A percentile compares a stretch with the other conserved stretches of the same genome.
Conservation (phyloP, 1,140 invertebrate species). For the Hestina assimilis region DNA sequence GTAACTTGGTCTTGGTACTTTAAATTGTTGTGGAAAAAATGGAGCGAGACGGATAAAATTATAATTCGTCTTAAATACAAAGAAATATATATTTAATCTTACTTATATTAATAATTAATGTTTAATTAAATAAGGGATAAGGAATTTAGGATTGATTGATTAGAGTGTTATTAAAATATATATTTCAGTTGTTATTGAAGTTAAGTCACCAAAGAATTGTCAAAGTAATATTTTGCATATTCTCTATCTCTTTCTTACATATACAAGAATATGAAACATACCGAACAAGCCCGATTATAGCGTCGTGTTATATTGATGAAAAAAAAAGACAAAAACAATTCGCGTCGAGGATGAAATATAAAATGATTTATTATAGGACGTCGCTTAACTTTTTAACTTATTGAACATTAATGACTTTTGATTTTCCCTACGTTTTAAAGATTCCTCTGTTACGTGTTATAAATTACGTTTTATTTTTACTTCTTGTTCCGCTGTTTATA, state of each 20-base stretch:
- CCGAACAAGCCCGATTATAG: not conserved
- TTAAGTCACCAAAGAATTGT: no score
- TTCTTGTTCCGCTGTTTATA: not conserved
- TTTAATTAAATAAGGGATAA: no score
- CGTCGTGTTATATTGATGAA: constrained; percentile 71
- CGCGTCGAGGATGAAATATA: constrained; percentile 68
- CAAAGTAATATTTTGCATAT: no score
- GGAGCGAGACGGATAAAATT: not conserved
- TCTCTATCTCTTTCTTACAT: not conserved
- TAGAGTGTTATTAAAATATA: no score
- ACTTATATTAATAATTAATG: no score
- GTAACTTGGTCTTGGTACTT: not conserved
- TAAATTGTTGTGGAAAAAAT: not conserved
- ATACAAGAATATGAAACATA: not conserved
- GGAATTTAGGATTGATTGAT: no score
- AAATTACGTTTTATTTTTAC: not conserved
- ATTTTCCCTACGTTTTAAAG: constrained; percentile 54
- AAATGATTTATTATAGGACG: constrained; percentile 73
- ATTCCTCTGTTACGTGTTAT: not conserved
- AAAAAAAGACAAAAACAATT: constrained; percentile 73
- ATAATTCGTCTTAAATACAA: no score
- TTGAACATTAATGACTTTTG: constrained; percentile 76
- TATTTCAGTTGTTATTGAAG: no score
- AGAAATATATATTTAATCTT: no score
- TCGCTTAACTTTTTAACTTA: constrained; percentile 74